These are phyloP conservation scores for Ceratoteleas bidentatus DNA, from an alignment of 1,140 invertebrate species.

Conservation along the genomic window DNA sequence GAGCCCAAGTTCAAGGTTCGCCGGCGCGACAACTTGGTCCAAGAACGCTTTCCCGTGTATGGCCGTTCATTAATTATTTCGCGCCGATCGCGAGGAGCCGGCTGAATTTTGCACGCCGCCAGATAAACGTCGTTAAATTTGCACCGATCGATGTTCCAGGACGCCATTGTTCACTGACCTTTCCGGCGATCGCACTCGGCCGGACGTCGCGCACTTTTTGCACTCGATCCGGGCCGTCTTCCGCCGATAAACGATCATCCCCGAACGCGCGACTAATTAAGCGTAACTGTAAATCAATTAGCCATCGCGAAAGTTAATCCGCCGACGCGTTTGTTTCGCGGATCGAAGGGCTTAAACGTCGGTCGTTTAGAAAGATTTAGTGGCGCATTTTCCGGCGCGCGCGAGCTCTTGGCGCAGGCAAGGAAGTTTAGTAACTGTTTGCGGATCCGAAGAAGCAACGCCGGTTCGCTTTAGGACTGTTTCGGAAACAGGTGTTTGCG, in stretches of 20 bases:
- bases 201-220: slow-evolving; percentile 11
- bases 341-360: no score
- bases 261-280: no score
- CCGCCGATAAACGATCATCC: background rate
- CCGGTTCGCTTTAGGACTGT: no score
- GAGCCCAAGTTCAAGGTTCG: slow-evolving; percentile 65
- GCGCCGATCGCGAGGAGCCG: slow-evolving; percentile 29
- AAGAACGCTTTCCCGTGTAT: slow-evolving; percentile 43
- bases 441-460: no score
- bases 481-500: no score
- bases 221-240: background rate
- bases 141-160: slow-evolving; percentile 24
- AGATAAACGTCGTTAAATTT: slow-evolving; percentile 42
- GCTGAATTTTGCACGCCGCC: slow-evolving; percentile 20
- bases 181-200: background rate
- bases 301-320: no score
- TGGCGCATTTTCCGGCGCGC: no score
- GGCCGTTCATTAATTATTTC: slow-evolving; percentile 54
- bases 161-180: slow-evolving; percentile 30
- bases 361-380: no score
- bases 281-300: slow-evolving; percentile 11
- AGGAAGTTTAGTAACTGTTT: no score
- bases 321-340: no score
- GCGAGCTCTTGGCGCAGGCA: no score
- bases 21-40: slow-evolving; percentile 54